Base-by-base conservation (phyloP, 1,140 invertebrate species). In the Pantala flavescens region DNA sequence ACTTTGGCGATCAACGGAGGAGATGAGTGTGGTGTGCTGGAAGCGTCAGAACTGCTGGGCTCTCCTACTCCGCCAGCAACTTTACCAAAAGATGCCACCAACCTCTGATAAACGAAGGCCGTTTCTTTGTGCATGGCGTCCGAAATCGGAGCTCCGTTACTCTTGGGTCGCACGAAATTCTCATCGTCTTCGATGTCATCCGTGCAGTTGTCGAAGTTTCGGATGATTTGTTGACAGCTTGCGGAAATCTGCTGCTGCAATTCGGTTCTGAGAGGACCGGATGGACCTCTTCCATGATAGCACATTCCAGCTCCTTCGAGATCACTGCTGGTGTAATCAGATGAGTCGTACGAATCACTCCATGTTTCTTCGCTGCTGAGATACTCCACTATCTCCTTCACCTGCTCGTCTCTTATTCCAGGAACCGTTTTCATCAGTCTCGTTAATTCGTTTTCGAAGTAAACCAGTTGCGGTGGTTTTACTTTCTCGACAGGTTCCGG, bases 391-490 rank as follows among this genome's bases (percentile, higher is more conserved):
- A 96, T 94, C 82, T 95, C 93, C 28, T 91, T 88, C 19, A 96
- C 93, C 82, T 96, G 93, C 76, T 94, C 92, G 77, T 96, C 93
- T 71, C 92, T 85, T 74, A 96, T 94, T 0, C 93, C 93, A 0
- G 93, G 93, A 5, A 95, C 93, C 0, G 92, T 95, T 84, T 95
- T 95, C 94, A 96, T 96, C 75, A 96, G 82, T 73, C 93, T 86
- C 0, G 93, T 96, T 14, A 96, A 81, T 83, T 96, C 93, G 76
- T 90, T 93, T 83, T 96, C 93, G 77, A 96, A 95, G 80, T 93
- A 93, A 0, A 94, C 87, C 71, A 95, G 80, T 78, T 95, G 93
- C 0, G 92, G 92, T 9, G 93, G 92, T 82, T 93, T 94, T 21
- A 85, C 87, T 19, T 74, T 74, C 49, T 7, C 87, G 86, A 23